Evolutionary conservation across 2,797 vertebrate species (phyloP).

Genomic region (Peromyscus nudipes): DNA sequence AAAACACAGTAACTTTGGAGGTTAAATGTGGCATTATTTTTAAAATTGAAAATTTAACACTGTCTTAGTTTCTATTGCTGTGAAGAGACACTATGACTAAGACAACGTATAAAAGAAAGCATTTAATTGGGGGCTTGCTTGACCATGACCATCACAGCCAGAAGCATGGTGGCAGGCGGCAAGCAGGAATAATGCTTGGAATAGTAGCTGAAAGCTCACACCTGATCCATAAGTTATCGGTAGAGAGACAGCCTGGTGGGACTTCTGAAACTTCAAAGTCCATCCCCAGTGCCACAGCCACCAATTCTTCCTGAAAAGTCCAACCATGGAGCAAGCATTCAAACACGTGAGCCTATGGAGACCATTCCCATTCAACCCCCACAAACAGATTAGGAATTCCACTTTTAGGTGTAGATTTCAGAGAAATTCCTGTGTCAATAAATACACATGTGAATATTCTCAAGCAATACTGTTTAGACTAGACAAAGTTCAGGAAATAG

Average conservation of each 20-base stretch:
- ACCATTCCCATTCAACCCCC: background rate
- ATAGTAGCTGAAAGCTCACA: background rate
- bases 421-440: background rate
- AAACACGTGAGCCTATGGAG: background rate
- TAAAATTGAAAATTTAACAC: conserved; percentile 17
- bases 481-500: conserved; percentile 16
- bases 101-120: background rate
- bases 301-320: background rate
- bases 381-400: background rate
- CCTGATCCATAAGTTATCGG: background rate
- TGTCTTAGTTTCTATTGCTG: background rate
- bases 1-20: background rate
- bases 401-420: background rate
- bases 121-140: background rate
- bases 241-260: background rate
- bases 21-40: background rate
- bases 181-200: background rate
- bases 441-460: background rate
- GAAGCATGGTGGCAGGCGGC: background rate
- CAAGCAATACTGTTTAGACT: background rate
- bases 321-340: background rate
- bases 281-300: background rate
- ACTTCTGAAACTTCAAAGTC: background rate
- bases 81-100: background rate
- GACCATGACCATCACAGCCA: background rate